Percentiles rank a stretch among this genome's conserved stretches.
These are phyloP conservation scores for Chaenocephalus aceratus DNA, from an alignment of 2,113 vertebrate genomes.

Conservation along the genomic window DNA sequence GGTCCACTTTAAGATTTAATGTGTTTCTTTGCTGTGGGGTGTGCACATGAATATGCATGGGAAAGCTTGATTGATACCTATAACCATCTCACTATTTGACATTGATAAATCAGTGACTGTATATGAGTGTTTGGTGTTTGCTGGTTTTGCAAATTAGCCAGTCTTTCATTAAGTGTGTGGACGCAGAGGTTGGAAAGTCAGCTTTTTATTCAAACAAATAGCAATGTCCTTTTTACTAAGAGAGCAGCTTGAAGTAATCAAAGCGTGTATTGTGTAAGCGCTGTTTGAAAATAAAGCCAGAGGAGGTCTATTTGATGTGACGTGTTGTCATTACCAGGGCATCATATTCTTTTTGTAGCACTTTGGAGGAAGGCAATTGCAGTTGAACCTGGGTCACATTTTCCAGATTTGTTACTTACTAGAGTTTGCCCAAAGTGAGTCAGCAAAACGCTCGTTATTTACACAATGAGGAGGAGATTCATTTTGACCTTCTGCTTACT, in stretches of 20 bases:
- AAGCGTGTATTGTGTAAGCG: slow-evolving; percentile 48
- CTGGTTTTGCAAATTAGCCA: slow-evolving; percentile 35
- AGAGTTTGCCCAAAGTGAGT: slow-evolving; percentile 16
- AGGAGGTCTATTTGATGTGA: slow-evolving; percentile 35
- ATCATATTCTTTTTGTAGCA: slow-evolving; percentile 40
- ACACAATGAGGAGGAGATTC: background rate
- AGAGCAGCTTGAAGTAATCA: slow-evolving; percentile 60
- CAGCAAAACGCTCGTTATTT: background rate
- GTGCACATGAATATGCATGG: background rate
- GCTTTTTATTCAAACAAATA: slow-evolving; percentile 18
- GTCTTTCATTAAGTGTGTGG: slow-evolving; percentile 19
- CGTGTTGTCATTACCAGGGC: slow-evolving; percentile 28
- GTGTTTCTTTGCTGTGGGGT: background rate
- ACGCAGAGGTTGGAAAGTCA: slow-evolving; percentile 5
- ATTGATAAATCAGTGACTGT: slow-evolving; percentile 34
- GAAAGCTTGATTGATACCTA: background rate
- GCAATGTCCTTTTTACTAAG: slow-evolving; percentile 10
- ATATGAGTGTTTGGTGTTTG: slow-evolving; percentile 13
- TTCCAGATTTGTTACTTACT: background rate
- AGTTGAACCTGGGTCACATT: slow-evolving; percentile 13
- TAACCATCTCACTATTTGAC: slow-evolving; percentile 11
- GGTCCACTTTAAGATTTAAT: background rate
- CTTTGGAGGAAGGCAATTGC: background rate
- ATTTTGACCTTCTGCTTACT: background rate
- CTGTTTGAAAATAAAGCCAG: slow-evolving; percentile 22